Evolutionary conservation across 2,888 invertebrate species (phyloP), one percentile per base, ranked within the genome.

Genomic region (Ormia ochracea): DNA sequence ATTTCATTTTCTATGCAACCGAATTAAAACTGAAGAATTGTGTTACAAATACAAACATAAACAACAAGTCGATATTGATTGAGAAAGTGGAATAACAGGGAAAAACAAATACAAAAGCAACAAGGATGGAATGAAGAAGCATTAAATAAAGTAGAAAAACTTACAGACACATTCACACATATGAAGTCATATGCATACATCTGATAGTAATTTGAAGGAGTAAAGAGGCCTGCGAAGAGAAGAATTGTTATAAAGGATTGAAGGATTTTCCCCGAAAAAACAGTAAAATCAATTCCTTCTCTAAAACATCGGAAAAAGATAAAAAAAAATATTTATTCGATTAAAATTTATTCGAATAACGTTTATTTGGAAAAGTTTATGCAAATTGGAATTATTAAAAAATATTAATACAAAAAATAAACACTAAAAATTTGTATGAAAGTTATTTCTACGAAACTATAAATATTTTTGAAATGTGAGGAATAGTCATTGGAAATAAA

Each of bases 11-110:
- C 80, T 38, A 72, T 76, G 70, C 52, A 66, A 17, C 45, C 45
- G 38, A 66, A 38, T 48, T 26, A 45, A 58, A 79, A 79, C 75
- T 75, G 66, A 54, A 76, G 56, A 80, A 76, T 73, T 80, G 80
- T 80, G 80, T 73, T 76, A 80, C 80, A 54, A 76, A 80, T 43
- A 73, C 72, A 76, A 61, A 38, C 63, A 33, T 48, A 48, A 76
- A 70, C 68, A 68, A 73, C 58, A 69, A 75, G 56, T 58, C 59
- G 68, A 68, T 68, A 58, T 54, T 54, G 43, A 54, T 66, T 58
- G 14, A 45, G 54, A 31, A 28, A 50, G 43, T 19, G 23, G 54
- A 73, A 65, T 38, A 26, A 45, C 1, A 23, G 31, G 43, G 19
- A 63, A 54, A 73, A n/a, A n/a, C n/a, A n/a, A 33, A 59, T 50